These are phyloP conservation scores for Pygoscelis antarcticus DNA, from an alignment of 2,113 vertebrate species.

Conservation along the genomic window DNA sequence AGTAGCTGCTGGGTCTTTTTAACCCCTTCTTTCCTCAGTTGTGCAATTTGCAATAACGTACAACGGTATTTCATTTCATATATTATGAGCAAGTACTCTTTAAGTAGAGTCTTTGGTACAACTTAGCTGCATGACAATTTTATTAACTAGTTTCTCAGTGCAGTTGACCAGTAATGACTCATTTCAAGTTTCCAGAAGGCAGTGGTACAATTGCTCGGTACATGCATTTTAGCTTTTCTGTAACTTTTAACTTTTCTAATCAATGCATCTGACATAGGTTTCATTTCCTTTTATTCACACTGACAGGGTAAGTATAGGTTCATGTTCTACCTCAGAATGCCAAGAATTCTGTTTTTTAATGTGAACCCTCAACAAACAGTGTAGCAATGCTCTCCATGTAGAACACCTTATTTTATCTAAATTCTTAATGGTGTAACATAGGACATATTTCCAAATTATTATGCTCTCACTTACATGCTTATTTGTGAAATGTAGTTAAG, in stretches of 20 bases:
- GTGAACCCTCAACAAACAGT: neutral
- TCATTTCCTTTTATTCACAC: neutral
- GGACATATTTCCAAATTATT: neutral
- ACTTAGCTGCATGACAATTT: neutral
- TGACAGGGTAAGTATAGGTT: neutral
- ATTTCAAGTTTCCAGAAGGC: neutral
- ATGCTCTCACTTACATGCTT: neutral
- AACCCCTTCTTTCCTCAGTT: neutral
- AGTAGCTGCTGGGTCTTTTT: constrained; percentile 2
- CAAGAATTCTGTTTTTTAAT: neutral
- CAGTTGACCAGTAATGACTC: neutral
- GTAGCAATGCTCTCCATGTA: neutral
- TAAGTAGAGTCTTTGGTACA: neutral
- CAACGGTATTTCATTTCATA: neutral
- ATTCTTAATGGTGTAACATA: neutral
- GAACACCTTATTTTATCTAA: neutral
- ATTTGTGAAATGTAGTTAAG: neutral
- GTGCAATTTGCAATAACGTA: neutral
- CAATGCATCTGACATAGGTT: neutral
- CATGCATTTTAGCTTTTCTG: neutral
- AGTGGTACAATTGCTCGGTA: neutral
- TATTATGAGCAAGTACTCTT: neutral
- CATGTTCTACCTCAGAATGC: neutral
- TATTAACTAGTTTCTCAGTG: neutral
- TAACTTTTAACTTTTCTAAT: neutral